Conservation (phyloP, 1,140 invertebrate species). For the Prorops nasuta region DNA sequence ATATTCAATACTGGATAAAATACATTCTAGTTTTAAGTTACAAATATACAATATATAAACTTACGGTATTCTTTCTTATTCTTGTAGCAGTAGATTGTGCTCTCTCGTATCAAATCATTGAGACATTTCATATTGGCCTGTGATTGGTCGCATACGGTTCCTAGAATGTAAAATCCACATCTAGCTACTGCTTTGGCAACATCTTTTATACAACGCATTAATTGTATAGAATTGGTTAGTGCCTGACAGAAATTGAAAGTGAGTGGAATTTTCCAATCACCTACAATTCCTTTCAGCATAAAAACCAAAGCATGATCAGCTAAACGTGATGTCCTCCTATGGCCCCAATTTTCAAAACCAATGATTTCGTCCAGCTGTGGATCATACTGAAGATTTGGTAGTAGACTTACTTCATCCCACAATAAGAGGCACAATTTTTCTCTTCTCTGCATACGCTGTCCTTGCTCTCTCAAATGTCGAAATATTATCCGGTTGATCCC, state of each 20-base stretch:
- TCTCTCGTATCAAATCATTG: background rate
- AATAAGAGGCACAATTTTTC: constrained; percentile 6
- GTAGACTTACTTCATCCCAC: constrained; percentile 22
- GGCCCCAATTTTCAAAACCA: constrained; percentile 27
- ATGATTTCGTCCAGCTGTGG: constrained; percentile 12
- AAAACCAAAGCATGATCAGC: constrained; percentile 30
- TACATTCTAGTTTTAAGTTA: background rate
- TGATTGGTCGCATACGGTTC: background rate
- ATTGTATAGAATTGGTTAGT: constrained; percentile 1
- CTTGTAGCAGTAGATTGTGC: background rate
- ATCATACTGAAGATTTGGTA: constrained; percentile 12
- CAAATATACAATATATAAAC: background rate
- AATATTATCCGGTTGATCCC: too few species aligned
- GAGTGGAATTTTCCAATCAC: constrained; percentile 25
- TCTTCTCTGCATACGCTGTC: too few species aligned
- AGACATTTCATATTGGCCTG: background rate
- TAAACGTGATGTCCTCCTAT: constrained; percentile 5
- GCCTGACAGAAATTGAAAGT: constrained; percentile 10
- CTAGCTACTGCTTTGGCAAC: background rate
- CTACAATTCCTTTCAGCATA: constrained; percentile 19
- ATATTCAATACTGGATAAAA: background rate
- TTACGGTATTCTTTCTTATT: background rate
- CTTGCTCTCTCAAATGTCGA: too few species aligned
- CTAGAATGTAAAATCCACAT: background rate
- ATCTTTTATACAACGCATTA: constrained; percentile 8